These are phyloP conservation scores for Strongylocentrotus purpuratus DNA, from an alignment of 35 echinoderm and acorn worm species.

Conservation along the genomic window DNA sequence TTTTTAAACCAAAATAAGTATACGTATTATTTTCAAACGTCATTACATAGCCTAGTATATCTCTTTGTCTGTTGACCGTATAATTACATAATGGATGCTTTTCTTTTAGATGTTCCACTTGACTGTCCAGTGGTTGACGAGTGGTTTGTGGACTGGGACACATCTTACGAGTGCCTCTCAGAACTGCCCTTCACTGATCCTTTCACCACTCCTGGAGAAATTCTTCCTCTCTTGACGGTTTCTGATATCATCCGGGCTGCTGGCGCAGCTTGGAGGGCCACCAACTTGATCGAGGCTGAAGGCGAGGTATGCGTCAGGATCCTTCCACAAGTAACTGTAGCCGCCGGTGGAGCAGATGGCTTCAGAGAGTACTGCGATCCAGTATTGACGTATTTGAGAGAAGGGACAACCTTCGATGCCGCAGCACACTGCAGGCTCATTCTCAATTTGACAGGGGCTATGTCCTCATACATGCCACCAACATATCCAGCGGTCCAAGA, in stretches of 20 bases:
- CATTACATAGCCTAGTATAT: too few relatives aligned
- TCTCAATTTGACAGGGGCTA: neutral
- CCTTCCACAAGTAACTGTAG: neutral
- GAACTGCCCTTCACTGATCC: neutral
- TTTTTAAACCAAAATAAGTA: too few relatives aligned
- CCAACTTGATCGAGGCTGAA: neutral
- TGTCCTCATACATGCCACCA: neutral
- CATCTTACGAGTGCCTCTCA: neutral
- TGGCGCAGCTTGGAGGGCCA: neutral
- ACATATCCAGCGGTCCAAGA: neutral
- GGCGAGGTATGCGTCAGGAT: neutral
- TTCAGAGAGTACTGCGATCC: neutral
- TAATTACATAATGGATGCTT: too few relatives aligned
- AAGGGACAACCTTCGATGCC: neutral
- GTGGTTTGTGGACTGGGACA: neutral
- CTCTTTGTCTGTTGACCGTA: too few relatives aligned
- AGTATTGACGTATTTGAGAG: neutral
- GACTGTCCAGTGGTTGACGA: neutral
- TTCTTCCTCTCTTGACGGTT: conserved; percentile 2
- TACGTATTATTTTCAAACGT: too few relatives aligned
- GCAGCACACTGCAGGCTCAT: neutral
- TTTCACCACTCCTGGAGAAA: neutral
- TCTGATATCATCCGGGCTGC: neutral
- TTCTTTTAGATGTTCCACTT: too few relatives aligned
- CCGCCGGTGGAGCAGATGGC: neutral